Conservation (phyloP, 2,797 vertebrate species). For the Xenopus petersii region DNA sequence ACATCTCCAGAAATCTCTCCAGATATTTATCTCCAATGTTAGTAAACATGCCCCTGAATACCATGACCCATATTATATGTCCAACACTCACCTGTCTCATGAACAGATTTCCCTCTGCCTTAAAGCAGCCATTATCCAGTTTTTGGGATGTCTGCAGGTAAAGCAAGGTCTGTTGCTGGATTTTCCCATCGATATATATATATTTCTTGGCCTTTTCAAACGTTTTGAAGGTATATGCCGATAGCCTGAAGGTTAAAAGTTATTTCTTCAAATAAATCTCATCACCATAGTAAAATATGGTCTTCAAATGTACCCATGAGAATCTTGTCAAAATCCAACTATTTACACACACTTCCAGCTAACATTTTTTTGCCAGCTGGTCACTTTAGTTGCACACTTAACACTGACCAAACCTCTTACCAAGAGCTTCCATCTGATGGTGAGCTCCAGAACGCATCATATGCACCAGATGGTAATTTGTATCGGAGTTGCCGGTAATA, state of each 20-base stretch:
- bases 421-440: background rate
- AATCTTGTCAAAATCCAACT: too few relatives aligned
- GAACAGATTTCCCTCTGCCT: background rate
- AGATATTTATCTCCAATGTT: too few relatives aligned
- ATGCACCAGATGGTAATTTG: background rate
- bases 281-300: too few relatives aligned
- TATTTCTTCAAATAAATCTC: too few relatives aligned
- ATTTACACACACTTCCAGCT: too few relatives aligned
- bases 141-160: conserved; percentile 11
- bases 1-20: too few relatives aligned
- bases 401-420: background rate
- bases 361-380: too few relatives aligned
- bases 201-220: conserved; percentile 11
- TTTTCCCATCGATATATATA: conserved; percentile 15
- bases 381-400: too few relatives aligned
- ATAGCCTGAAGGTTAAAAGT: conserved; percentile 5
- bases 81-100: background rate
- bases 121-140: conserved; percentile 16
- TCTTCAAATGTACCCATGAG: too few relatives aligned
- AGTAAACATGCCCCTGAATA: too few relatives aligned
- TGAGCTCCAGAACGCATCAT: background rate
- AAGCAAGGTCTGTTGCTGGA: conserved; percentile 17
- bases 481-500: conserved; percentile 9
- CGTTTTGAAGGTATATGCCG: conserved; percentile 10
- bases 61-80: too few relatives aligned